Conservation (phyloP, 2,888 invertebrate genomes). For the Macropis europaea region DNA sequence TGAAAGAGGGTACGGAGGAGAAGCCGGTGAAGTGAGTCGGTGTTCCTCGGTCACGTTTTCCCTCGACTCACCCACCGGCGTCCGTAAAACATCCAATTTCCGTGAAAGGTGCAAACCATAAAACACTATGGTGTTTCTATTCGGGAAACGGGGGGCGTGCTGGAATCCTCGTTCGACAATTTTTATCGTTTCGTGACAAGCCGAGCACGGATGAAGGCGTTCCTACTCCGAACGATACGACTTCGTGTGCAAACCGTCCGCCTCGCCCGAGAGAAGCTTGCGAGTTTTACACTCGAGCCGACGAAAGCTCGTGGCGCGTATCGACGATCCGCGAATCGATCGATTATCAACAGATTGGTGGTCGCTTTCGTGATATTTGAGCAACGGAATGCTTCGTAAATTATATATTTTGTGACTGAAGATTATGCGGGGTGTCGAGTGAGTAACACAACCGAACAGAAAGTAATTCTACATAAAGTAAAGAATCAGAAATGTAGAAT, state of each 20-base stretch:
- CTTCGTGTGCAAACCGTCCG: neutral
- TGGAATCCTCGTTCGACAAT: slow-evolving; percentile 11
- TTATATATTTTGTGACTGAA: too few species aligned
- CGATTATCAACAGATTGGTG: too few species aligned
- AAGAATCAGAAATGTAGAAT: too few species aligned
- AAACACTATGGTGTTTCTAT: slow-evolving; percentile 55
- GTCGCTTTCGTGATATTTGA: too few species aligned
- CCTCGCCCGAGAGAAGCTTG: too few species aligned
- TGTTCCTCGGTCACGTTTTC: slow-evolving; percentile 48
- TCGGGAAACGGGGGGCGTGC: slow-evolving; percentile 29
- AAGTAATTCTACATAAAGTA: too few species aligned
- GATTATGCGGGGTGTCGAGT: too few species aligned
- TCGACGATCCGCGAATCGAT: too few species aligned
- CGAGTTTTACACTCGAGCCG: too few species aligned
- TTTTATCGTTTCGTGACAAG: slow-evolving; percentile 38
- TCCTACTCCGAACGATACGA: neutral
- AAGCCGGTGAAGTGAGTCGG: neutral
- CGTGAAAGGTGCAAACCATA: slow-evolving; percentile 52
- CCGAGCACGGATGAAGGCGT: neutral
- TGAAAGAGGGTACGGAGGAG: neutral
- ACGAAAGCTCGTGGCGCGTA: too few species aligned
- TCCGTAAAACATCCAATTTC: slow-evolving; percentile 65
- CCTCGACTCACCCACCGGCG: slow-evolving; percentile 19
- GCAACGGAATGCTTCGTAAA: too few species aligned
- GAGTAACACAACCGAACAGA: too few species aligned